phyloP scores from a whole-genome alignment of 2,113 vertebrate genomes.

The Merops nubicus region DNA sequence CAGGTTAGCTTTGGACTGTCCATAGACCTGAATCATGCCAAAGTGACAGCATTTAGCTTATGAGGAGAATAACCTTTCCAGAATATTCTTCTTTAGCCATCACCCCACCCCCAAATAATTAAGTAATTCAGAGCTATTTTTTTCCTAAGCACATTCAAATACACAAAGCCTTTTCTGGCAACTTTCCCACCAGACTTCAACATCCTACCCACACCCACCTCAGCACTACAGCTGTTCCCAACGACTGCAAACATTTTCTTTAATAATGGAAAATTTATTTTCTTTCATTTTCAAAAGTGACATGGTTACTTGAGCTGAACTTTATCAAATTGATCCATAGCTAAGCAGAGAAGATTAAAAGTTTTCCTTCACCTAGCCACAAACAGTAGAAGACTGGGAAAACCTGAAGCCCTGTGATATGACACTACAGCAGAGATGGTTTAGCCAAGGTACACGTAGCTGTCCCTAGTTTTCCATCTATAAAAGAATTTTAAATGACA shows the following conservation, averaged over 20 bases:
- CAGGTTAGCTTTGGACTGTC: background rate
- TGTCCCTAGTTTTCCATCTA: background rate
- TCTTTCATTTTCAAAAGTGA: background rate
- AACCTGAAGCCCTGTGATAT: background rate
- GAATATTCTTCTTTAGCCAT: background rate
- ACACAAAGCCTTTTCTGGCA: background rate
- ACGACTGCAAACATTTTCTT: background rate
- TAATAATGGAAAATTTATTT: background rate
- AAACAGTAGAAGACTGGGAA: background rate
- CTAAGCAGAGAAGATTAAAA: background rate
- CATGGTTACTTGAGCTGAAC: background rate
- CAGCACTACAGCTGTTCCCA: background rate
- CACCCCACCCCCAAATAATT: fast-evolving
- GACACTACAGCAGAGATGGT: background rate
- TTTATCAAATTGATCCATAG: background rate
- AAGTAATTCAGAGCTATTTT: background rate
- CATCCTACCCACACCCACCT: background rate
- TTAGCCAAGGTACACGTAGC: background rate
- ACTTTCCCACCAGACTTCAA: background rate
- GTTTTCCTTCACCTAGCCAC: background rate
- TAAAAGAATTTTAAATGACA: background rate
- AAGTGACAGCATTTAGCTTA: background rate
- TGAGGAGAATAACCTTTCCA: background rate
- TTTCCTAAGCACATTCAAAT: background rate
- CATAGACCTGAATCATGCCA: background rate